Percentiles rank a stretch among this genome's conserved stretches.
phyloP scores from a whole-genome alignment of 2,113 vertebrate genomes.

The Pipra filicauda region DNA sequence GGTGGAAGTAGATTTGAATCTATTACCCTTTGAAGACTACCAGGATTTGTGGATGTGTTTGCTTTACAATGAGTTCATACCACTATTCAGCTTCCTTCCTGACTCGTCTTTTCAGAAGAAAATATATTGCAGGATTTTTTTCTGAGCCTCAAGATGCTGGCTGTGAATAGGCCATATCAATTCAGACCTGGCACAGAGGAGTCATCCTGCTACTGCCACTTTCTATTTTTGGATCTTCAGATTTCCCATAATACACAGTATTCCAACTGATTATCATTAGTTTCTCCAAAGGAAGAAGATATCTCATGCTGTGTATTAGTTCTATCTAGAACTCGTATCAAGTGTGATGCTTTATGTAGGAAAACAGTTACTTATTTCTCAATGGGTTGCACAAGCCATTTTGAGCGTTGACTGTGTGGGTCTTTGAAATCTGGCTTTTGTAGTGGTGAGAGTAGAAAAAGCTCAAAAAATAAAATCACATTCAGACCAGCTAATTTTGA shows the following conservation, averaged over 20 bases:
- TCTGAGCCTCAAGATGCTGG: neutral
- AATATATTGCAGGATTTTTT: neutral
- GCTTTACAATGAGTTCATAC: neutral
- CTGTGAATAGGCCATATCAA: neutral
- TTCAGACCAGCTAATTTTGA: neutral
- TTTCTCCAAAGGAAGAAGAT: neutral
- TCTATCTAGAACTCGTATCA: neutral
- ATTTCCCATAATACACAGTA: neutral
- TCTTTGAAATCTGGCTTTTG: neutral
- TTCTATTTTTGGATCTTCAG: neutral
- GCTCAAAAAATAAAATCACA: neutral
- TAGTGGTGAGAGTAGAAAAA: neutral
- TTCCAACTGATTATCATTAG: neutral
- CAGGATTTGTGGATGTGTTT: constrained; percentile 34
- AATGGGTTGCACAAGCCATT: neutral
- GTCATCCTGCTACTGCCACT: neutral
- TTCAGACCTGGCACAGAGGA: neutral
- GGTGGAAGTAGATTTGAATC: neutral
- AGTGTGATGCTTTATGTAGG: neutral
- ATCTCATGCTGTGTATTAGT: neutral
- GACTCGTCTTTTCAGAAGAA: neutral
- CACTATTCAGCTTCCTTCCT: neutral
- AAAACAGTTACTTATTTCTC: neutral
- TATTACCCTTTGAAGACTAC: neutral
- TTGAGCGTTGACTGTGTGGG: neutral